Conservation (phyloP, 2,113 vertebrate genomes). For the Rallus limicola region DNA sequence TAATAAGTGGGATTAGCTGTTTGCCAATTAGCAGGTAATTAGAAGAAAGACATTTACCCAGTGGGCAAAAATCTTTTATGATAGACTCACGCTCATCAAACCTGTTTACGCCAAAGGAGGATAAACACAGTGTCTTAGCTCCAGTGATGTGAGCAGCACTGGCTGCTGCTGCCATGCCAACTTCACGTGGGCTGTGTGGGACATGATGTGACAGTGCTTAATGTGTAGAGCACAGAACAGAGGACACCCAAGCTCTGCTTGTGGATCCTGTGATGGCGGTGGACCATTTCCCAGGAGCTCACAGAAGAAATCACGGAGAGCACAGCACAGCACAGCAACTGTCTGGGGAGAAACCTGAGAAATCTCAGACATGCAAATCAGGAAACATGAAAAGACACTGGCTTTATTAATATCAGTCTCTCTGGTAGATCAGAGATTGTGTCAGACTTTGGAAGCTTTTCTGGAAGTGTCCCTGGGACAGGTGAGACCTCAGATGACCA, state of each 20-base stretch:
- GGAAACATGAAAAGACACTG: not conserved
- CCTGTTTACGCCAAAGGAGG: not conserved
- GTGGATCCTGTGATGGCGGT: not conserved
- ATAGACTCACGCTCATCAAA: slow-evolving; percentile 11
- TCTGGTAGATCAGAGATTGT: not conserved
- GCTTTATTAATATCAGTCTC: not conserved
- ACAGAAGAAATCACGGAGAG: not conserved
- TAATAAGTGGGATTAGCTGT: slow-evolving; percentile 50
- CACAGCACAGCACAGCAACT: not conserved
- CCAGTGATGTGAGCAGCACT: not conserved
- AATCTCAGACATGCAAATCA: not conserved
- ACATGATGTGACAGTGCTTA: not conserved
- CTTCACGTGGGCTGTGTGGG: not conserved
- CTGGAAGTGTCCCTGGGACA: not conserved
- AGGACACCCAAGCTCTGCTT: not conserved
- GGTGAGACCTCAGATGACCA: not conserved
- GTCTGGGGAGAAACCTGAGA: not conserved
- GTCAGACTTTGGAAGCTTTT: not conserved
- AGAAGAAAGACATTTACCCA: slow-evolving; percentile 35
- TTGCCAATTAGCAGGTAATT: slow-evolving; percentile 56
- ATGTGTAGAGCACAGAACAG: not conserved
- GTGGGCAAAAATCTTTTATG: slow-evolving; percentile 1
- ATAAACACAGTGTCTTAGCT: not conserved
- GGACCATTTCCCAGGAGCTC: not conserved
- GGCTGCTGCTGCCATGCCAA: not conserved